phyloP scores from a whole-genome alignment of 2,888 invertebrate genomes.

The Pseudococcus longispinus region DNA sequence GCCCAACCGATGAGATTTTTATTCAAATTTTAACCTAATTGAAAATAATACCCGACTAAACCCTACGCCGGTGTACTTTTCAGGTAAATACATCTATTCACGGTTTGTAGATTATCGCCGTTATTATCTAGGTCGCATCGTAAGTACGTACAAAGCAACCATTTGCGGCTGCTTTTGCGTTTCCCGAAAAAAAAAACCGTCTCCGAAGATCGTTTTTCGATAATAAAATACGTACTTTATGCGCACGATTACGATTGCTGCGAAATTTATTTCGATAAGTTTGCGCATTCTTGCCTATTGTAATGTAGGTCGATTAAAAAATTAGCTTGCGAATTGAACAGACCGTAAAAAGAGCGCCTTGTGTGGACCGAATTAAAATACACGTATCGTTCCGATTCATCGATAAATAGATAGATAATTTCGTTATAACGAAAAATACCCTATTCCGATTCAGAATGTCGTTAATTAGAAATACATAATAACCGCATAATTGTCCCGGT shows the following conservation, averaged over 20 bases:
- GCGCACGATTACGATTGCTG: not conserved
- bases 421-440: not conserved
- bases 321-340: not conserved
- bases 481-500: not conserved
- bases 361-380: not conserved
- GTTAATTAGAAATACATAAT: constrained; percentile 27
- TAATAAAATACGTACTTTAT: constrained; percentile 31
- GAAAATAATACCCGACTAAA: not conserved
- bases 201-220: constrained; percentile 19
- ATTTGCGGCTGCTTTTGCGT: not conserved
- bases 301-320: constrained; percentile 40
- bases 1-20: not conserved
- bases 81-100: not conserved
- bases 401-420: constrained; percentile 22
- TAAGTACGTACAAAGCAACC: constrained; percentile 22
- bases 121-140: constrained; percentile 36
- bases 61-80: not conserved
- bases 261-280: not conserved
- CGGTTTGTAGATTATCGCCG: not conserved
- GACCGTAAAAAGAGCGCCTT: not conserved
- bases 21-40: constrained; percentile 42
- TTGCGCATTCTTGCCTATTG: not conserved
- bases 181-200: not conserved
- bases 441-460: not conserved
- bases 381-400: constrained; percentile 21